Percentiles rank a stretch among this genome's conserved stretches.
Evolutionary conservation across 2,888 invertebrate species (phyloP).

Genomic region (Drosophila testacea): DNA sequence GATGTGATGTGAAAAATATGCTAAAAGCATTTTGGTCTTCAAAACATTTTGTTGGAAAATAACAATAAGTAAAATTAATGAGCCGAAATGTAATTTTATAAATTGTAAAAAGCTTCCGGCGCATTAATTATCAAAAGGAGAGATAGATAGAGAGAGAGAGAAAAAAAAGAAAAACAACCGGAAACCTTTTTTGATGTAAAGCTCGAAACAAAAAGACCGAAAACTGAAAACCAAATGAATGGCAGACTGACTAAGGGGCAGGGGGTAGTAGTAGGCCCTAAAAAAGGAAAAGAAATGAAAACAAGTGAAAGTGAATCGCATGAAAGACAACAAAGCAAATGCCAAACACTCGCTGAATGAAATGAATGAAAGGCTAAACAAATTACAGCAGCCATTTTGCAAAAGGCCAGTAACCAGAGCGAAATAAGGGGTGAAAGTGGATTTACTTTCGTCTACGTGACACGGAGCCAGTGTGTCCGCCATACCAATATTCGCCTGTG

Average conservation of each 20-base stretch:
- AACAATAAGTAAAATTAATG: slow-evolving; percentile 79
- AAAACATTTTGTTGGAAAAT: slow-evolving; percentile 67
- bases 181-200: slow-evolving; percentile 39
- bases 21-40: slow-evolving; percentile 56
- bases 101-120: slow-evolving; percentile 78
- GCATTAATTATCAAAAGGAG: slow-evolving; percentile 64
- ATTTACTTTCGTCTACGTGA: slow-evolving; percentile 77
- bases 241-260: slow-evolving; percentile 3
- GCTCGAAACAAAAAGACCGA: slow-evolving; percentile 30
- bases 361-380: slow-evolving; percentile 73
- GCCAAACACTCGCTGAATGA: slow-evolving; percentile 48
- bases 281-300: slow-evolving; percentile 28
- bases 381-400: slow-evolving; percentile 77
- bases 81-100: slow-evolving; percentile 77
- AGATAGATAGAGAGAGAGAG: neutral
- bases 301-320: slow-evolving; percentile 72
- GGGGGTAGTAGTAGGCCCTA: slow-evolving; percentile 14
- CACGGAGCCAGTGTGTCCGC: slow-evolving; percentile 43
- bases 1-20: slow-evolving; percentile 53
- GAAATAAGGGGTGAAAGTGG: slow-evolving; percentile 79
- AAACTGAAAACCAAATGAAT: slow-evolving; percentile 47
- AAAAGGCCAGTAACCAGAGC: slow-evolving; percentile 41
- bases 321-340: slow-evolving; percentile 53
- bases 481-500: slow-evolving; percentile 21
- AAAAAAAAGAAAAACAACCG: slow-evolving; percentile 12